phyloP scores from a whole-genome alignment of 2,797 vertebrate genomes.

The Anableps anableps region DNA sequence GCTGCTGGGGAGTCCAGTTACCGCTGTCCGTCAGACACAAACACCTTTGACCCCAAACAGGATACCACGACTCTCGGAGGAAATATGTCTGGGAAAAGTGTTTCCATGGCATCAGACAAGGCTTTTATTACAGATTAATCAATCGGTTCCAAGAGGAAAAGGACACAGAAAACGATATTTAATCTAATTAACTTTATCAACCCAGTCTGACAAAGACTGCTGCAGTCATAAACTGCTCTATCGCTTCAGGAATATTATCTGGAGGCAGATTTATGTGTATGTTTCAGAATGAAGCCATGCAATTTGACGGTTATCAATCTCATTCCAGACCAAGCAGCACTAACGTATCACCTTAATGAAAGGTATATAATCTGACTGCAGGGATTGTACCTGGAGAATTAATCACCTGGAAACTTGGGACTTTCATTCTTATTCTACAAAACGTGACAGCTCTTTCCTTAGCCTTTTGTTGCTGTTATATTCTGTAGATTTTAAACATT shows the following conservation, averaged over 20 bases:
- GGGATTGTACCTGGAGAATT: neutral
- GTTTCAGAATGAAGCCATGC: neutral
- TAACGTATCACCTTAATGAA: neutral
- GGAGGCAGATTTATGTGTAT: neutral
- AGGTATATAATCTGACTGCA: neutral
- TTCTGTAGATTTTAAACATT: neutral
- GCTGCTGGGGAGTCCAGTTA: conserved; percentile 29
- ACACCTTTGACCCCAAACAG: conserved; percentile 4
- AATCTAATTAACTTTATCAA: neutral
- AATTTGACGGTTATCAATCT: neutral
- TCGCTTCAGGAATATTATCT: neutral
- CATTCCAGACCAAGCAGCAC: neutral
- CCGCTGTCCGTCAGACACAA: conserved; percentile 15
- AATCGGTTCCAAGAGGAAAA: neutral
- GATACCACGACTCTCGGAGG: neutral
- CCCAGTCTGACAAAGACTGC: neutral
- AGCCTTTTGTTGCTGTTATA: neutral
- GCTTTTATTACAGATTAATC: too few species aligned
- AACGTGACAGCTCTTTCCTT: neutral
- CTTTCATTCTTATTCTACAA: neutral
- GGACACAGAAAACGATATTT: neutral
- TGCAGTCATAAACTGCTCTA: neutral
- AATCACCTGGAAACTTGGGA: neutral
- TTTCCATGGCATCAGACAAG: neutral
- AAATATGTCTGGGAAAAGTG: too few species aligned